Evolutionary conservation across 2,888 invertebrate species (phyloP).

Genomic region (Crocallis elinguaria): DNA sequence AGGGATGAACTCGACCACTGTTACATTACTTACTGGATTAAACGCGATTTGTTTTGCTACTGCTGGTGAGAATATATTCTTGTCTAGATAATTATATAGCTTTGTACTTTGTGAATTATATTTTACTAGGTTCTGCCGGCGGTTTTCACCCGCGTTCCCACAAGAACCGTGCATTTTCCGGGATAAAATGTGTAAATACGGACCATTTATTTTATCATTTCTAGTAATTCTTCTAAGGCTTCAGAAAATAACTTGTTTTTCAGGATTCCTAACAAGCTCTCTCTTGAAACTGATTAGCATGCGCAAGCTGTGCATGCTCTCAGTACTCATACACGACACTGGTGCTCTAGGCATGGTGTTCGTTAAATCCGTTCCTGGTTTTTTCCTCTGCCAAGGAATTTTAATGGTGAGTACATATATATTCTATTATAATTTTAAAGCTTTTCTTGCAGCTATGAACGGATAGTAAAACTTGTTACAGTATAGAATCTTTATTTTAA

Average conservation of each 20-base stretch:
- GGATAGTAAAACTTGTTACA: too few species aligned
- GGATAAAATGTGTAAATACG: too few species aligned
- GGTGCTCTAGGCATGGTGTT: constrained; percentile 54
- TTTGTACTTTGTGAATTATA: too few species aligned
- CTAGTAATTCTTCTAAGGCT: too few species aligned
- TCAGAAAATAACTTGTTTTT: constrained; percentile 36
- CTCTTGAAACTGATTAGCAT: constrained; percentile 54
- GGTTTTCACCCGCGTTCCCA: too few species aligned
- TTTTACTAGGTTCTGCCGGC: too few species aligned
- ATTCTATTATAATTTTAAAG: too few species aligned
- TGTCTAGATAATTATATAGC: background rate
- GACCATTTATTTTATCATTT: too few species aligned
- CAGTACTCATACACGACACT: constrained; percentile 43
- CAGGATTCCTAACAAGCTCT: constrained; percentile 59
- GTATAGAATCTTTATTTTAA: too few species aligned
- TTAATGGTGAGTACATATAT: constrained; percentile 62
- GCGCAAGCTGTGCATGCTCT: constrained; percentile 50
- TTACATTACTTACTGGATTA: constrained; percentile 55
- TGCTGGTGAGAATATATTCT: constrained; percentile 54
- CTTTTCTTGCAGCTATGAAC: too few species aligned
- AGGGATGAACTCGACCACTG: constrained; percentile 52
- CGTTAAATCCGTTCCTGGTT: constrained; percentile 44
- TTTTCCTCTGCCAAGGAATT: constrained; percentile 57
- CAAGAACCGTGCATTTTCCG: too few species aligned
- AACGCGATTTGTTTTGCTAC: constrained; percentile 48